Percentiles rank a stretch among this genome's conserved stretches.
phyloP scores from a whole-genome alignment of 2,113 vertebrate species.

The Micromys minutus region DNA sequence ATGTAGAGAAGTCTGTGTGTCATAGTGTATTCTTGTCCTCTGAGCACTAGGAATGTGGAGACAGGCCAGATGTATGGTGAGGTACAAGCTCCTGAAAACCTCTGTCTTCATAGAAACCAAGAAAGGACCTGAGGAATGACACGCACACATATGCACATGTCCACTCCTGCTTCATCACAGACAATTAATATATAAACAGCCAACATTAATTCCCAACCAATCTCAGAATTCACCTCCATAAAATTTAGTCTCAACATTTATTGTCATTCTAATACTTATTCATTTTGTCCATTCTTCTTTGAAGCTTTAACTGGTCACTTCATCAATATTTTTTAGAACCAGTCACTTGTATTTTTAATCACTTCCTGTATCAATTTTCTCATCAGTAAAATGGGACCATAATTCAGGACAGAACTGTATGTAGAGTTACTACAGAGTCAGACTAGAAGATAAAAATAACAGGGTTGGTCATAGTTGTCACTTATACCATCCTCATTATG shows the following conservation, averaged over 20 bases:
- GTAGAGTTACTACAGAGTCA: neutral
- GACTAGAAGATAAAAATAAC: neutral
- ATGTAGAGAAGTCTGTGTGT: neutral
- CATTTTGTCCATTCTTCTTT: neutral
- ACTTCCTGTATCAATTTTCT: neutral
- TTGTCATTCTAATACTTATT: neutral
- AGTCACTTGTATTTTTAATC: neutral
- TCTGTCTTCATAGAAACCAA: neutral
- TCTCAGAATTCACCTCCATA: neutral
- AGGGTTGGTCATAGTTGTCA: neutral
- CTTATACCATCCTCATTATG: neutral
- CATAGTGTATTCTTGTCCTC: too few species aligned
- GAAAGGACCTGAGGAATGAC: too few species aligned
- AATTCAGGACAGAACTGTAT: neutral
- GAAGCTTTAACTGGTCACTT: neutral
- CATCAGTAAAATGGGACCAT: neutral
- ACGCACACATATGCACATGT: fast-evolving
- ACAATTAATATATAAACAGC: neutral
- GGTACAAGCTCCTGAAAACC: neutral
- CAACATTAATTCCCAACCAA: neutral
- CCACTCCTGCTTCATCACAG: neutral
- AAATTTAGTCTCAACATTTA: neutral
- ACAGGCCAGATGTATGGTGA: neutral
- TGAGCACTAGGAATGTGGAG: neutral
- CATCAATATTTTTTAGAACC: neutral